Conservation (phyloP, 2,888 invertebrate genomes). For the Achlya flavicornis region DNA sequence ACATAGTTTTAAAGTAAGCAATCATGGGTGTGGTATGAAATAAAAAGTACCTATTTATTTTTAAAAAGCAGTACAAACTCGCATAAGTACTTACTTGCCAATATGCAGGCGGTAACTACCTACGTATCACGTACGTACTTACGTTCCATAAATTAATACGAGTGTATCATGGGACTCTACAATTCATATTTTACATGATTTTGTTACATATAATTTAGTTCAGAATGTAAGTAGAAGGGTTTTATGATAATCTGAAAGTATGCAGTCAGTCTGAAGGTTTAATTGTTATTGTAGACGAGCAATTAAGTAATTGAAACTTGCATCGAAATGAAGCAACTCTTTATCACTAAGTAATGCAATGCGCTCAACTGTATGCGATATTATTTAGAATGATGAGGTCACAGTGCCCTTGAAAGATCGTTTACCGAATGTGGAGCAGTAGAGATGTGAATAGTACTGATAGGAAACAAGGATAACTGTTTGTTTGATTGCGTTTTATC, state of each 20-base stretch:
- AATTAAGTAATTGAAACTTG: not conserved
- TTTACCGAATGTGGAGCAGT: slow-evolving; percentile 44
- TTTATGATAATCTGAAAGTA: too few relatives aligned
- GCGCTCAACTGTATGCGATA: slow-evolving; percentile 27
- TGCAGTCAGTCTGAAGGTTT: too few relatives aligned
- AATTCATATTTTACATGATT: too few relatives aligned
- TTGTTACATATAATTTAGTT: not conserved
- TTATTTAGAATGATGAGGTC: slow-evolving; percentile 32
- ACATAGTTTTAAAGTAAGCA: too few relatives aligned
- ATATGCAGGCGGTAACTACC: not conserved
- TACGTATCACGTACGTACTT: not conserved
- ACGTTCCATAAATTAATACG: too few relatives aligned
- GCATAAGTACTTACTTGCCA: too few relatives aligned
- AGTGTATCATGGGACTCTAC: too few relatives aligned
- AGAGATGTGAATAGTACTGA: slow-evolving; percentile 21
- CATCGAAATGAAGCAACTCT: slow-evolving; percentile 1
- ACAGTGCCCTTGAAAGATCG: slow-evolving; percentile 44
- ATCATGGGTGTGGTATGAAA: too few relatives aligned
- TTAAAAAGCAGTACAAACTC: too few relatives aligned
- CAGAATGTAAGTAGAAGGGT: not conserved
- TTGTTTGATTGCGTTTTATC: slow-evolving; percentile 38
- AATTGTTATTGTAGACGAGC: slow-evolving; percentile 10
- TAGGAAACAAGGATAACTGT: slow-evolving; percentile 24
- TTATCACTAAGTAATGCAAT: slow-evolving; percentile 26
- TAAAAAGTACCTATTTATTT: too few relatives aligned